Evolutionary conservation across 2,113 vertebrate genomes (phyloP).

Genomic region (Nettapus auritus): DNA sequence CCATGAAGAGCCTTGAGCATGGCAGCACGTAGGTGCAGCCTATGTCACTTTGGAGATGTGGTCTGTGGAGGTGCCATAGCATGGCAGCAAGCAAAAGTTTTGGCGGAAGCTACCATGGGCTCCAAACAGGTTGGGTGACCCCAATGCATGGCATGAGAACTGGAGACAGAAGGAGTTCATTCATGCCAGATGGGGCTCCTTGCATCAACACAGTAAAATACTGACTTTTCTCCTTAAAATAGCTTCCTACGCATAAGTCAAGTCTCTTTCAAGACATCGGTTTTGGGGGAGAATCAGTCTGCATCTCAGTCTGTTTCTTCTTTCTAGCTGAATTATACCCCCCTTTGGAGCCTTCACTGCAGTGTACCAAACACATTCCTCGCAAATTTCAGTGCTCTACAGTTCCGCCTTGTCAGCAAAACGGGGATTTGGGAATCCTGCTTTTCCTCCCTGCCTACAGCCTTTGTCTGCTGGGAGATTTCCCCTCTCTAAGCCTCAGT

Average conservation of each 20-base stretch:
- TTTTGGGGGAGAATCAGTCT: background rate
- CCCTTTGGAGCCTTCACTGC: fast-evolving
- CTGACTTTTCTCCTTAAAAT: background rate
- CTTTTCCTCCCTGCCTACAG: background rate
- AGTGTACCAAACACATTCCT: background rate
- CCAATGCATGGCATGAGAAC: background rate
- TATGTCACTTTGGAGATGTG: too few relatives aligned
- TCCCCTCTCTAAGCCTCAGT: conserved; percentile 24
- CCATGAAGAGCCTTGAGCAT: background rate
- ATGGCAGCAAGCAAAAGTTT: background rate
- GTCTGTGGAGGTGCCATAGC: background rate
- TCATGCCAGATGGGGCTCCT: fast-evolving
- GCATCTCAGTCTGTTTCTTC: background rate
- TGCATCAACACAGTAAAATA: background rate
- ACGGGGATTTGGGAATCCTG: conserved; percentile 15
- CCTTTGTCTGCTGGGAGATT: conserved; percentile 35
- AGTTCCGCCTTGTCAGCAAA: background rate
- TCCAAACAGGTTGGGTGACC: background rate
- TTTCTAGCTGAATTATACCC: background rate
- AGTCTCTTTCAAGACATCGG: background rate
- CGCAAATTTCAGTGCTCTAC: fast-evolving
- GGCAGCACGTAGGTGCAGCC: too few relatives aligned
- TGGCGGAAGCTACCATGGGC: fast-evolving
- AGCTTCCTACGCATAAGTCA: background rate
- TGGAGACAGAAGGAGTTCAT: background rate